These are phyloP conservation scores for Motacilla alba DNA, from an alignment of 2,113 vertebrate species.

Conservation along the genomic window DNA sequence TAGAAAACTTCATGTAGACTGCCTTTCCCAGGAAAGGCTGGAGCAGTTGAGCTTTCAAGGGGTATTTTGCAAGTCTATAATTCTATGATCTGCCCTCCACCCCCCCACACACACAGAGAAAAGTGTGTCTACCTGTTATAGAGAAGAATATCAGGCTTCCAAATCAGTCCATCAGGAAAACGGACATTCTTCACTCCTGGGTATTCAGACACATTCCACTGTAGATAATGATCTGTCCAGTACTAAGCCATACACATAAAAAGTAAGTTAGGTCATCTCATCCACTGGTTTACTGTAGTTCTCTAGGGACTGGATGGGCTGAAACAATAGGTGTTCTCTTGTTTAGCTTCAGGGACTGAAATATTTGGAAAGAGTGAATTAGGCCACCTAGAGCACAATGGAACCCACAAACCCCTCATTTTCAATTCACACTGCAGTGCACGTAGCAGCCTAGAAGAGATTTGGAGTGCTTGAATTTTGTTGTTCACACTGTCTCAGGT, in stretches of 20 bases:
- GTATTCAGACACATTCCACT: conserved; percentile 87
- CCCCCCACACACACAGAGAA: rapidly evolving
- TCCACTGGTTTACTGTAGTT: neutral
- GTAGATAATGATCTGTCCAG: conserved; percentile 88
- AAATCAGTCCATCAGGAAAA: conserved; percentile 88
- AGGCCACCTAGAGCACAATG: neutral
- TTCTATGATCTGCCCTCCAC: neutral
- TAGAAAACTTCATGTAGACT: neutral
- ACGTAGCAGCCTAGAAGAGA: neutral
- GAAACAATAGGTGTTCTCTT: neutral
- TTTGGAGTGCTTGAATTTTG: neutral
- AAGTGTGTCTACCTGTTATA: conserved; percentile 88
- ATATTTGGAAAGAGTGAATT: neutral
- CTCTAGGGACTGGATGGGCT: neutral
- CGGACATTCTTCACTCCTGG: conserved; percentile 86
- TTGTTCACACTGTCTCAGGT: neutral
- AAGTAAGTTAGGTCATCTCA: conserved; percentile 13
- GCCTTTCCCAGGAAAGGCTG: neutral
- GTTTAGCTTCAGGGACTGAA: neutral
- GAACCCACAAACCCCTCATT: neutral
- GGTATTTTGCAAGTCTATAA: neutral
- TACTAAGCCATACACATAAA: conserved; percentile 70
- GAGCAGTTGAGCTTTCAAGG: neutral
- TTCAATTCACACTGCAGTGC: neutral
- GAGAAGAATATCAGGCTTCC: conserved; percentile 97